Base-by-base conservation (phyloP, 2,888 invertebrate genomes). In the Pristionchus fissidentatus region DNA sequence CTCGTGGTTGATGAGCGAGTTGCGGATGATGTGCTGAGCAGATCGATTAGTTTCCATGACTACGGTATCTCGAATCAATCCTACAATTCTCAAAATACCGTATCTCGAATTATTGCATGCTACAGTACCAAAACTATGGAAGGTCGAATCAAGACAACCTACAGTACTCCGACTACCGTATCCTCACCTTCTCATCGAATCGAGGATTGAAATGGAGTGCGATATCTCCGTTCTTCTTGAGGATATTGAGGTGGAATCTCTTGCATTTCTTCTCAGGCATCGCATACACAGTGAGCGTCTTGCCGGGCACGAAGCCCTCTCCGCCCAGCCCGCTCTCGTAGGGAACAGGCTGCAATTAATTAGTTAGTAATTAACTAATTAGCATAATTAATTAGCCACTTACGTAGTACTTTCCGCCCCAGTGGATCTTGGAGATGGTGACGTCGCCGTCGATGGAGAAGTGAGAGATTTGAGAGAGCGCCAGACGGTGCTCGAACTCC, bases 341-440 rank as follows among this genome's bases (percentile, higher is more conserved):
- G 46, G 91, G 91, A 49, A 91, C 90, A 46, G 91, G 91, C 89
- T 91, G 84, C 85, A 3, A 62, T 32, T 32, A 62, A 62, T 8
- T 4, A 10, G 29, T 26, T 62, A 62, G 15, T 62, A 10, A 62
- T 10, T 62, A 62, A 62, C 4, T 15, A 29, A 26, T 7, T 26
- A n/a, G n/a, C n/a, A n/a, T 52, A 32, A 41, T 62, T 32, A 35
- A 35, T 2, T n/a, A 35, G 19, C 29, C 19, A 85, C 89, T 88
- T 82, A 91, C 90, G 84, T 92, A 92, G 87, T 92, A 92, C 84
- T 91, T 91, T 49, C 92, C 92, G 78, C 92, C 91, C 92, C 92
- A 92, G 84, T 90, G 89, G 38, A 92, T 88, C 85, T 90, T 87
- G 73, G 86, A 88, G 82, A 92, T 85, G 81, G 89, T 86, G 81